Evolutionary conservation across 2,113 vertebrate species (phyloP), one percentile per base, ranked within the genome.

Genomic region (Ceyx margarethae): DNA sequence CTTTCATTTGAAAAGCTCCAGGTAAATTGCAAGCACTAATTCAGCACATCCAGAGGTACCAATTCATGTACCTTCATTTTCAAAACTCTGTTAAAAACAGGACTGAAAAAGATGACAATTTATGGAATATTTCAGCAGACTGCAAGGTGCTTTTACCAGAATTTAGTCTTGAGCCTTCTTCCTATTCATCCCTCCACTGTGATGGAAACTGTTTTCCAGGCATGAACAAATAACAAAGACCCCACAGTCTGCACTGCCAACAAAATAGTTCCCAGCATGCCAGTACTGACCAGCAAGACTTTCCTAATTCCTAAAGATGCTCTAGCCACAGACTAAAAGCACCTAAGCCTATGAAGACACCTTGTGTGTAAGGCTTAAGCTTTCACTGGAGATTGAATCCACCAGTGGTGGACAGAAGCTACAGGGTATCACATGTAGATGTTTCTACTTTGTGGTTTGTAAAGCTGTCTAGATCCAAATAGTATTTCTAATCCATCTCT

Each of bases 391-490:
- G 57, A 23, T 43, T 19, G 57, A 77, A 43, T n/a, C 58, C 31
- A 58, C 17, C 65, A 33, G 23, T 2, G 8, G 8, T 10, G 18
- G 66, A 11, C 23, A 64, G 40, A 46, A 69, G 6, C 33, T 25
- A 1, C 1, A 5, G 45, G 45, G 6, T 48, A 13, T 18, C 37
- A 31, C 48, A 45, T 6, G 15, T 0, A 35, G 28, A 3, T 13
- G 11, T 23, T 74, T 65, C 78, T 23, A 50, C 2, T 5, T 23
- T 11, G 13, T 11, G 29, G 10, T 68, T 42, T 65, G 23, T 4
- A 46, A 25, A 43, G 17, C 25, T 69, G 18, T 80, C 33, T 31
- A 57, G 22, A 25, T 14, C 23, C 67, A 57, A n/a, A 15, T 5
- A 23, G 4, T 16, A 31, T 87, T 85, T 66, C 45, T 50, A n/a